A percentile compares a stretch with the other conserved stretches of the same genome.
These are phyloP conservation scores for Fratercula arctica DNA, from an alignment of 2,797 vertebrate genomes.

Conservation along the genomic window DNA sequence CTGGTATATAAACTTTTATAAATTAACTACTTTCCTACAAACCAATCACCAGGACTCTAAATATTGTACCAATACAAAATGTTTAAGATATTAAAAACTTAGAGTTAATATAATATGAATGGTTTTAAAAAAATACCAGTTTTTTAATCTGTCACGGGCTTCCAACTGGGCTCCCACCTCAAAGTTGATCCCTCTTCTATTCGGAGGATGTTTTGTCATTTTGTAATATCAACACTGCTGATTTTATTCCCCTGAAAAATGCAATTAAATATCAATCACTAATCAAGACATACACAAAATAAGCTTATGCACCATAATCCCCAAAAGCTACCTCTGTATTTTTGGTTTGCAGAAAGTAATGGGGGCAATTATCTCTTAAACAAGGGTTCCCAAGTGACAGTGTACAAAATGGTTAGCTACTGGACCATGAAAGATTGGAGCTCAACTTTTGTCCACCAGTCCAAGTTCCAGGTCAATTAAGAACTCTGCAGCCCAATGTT, in stretches of 20 bases:
- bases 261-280: constrained; percentile 77
- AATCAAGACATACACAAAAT: constrained; percentile 62
- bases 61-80: constrained; percentile 37
- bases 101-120: constrained; percentile 67
- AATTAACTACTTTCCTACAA: constrained; percentile 34
- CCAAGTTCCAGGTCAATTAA: background rate
- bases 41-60: constrained; percentile 11
- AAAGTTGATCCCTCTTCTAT: constrained; percentile 93
- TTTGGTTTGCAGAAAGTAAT: background rate
- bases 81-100: constrained; percentile 59
- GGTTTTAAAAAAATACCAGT: constrained; percentile 84
- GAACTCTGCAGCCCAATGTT: background rate
- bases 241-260: constrained; percentile 82
- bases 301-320: constrained; percentile 53
- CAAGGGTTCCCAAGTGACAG: background rate
- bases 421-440: background rate
- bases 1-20: constrained; percentile 1
- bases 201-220: constrained; percentile 97
- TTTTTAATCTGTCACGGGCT: constrained; percentile 94
- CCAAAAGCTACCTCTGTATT: constrained; percentile 7
- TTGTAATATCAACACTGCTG: constrained; percentile 79
- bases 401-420: background rate
- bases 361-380: background rate
- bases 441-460: background rate
- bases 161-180: constrained; percentile 96